Evolutionary conservation across 2,797 vertebrate genomes (phyloP), one percentile per base, ranked within the genome.

Genomic region (Yasuhikotakia modesta): DNA sequence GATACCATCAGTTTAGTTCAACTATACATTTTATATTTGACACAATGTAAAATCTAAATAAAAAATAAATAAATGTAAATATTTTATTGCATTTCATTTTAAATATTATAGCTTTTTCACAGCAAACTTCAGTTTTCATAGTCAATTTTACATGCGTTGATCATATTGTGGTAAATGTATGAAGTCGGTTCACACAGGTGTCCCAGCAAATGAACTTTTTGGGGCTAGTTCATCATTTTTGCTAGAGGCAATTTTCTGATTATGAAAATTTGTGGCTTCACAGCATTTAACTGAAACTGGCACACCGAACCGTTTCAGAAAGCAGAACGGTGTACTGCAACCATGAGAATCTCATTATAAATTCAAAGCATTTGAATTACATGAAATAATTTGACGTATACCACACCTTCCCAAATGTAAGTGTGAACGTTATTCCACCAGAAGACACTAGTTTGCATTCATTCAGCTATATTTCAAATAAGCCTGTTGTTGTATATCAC

Each of bases 371-470:
- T 69, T 27, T 63, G 30, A 61, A 53, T 63, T 16, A 39, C 17
- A 61, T 65, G 16, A 74, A 57, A 63, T 70, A 27, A 39, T 50
- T 55, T 57, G 27, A 16, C 48, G 16, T 4, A 27, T 10, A 27
- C 19, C 8, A 30, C 68, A 32, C 57, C 39, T 78, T 82, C 35
- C 30, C 72, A 72, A 70, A 65, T 64, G 70, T 39, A 27, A 79
- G 35, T 13, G 7, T 50, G 48, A 64, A 21, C 11, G 22, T 70
- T n/a, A 17, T 70, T 70, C 27, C 58, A 61, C 19, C 17, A 35
- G 55, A 69, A 22, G 53, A 65, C 63, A 45, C 70, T 73, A 24
- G 48, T 71, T 60, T 68, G 63, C 53, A 22, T 71, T 64, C 69
- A 60, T 67, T 19, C 52, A 35, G 57, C 21, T 8, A 12, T 46